phyloP scores from a whole-genome alignment of 2,113 vertebrate species.

The Tringa solitaria region DNA sequence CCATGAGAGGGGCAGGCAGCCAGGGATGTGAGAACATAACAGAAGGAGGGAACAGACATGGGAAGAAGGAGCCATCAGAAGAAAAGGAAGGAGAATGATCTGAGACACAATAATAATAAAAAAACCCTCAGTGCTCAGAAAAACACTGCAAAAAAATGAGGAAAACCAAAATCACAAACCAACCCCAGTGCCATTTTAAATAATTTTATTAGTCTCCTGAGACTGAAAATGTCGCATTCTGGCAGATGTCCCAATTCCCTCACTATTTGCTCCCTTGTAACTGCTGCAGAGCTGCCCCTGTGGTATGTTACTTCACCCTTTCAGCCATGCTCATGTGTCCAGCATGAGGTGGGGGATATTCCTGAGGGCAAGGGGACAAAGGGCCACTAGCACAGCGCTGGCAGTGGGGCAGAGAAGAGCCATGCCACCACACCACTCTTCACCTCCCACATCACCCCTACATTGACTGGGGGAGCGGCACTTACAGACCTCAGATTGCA shows the following conservation, averaged over 20 bases:
- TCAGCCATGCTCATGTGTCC: fast-evolving
- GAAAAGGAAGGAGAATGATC: not conserved
- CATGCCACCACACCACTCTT: not conserved
- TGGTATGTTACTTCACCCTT: fast-evolving
- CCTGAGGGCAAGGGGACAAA: not conserved
- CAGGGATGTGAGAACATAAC: not conserved
- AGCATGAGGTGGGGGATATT: not conserved
- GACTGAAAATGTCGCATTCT: not conserved
- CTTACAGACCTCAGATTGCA: not conserved
- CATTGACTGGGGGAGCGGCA: fast-evolving
- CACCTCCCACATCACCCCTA: not conserved
- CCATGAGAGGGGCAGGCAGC: not conserved
- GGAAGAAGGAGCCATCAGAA: not conserved
- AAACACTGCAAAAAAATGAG: not conserved
- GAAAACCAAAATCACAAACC: not conserved
- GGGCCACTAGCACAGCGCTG: fast-evolving
- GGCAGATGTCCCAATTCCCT: not conserved
- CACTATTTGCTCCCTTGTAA: not conserved
- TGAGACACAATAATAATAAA: not conserved
- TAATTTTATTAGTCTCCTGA: not conserved
- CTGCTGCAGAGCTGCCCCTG: not conserved
- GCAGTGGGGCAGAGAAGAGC: not conserved
- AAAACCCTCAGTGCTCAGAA: not conserved
- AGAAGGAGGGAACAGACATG: not conserved
- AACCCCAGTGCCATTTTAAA: not conserved